phyloP scores from a whole-genome alignment of 2,888 invertebrate species.

The Dicycla oo region DNA sequence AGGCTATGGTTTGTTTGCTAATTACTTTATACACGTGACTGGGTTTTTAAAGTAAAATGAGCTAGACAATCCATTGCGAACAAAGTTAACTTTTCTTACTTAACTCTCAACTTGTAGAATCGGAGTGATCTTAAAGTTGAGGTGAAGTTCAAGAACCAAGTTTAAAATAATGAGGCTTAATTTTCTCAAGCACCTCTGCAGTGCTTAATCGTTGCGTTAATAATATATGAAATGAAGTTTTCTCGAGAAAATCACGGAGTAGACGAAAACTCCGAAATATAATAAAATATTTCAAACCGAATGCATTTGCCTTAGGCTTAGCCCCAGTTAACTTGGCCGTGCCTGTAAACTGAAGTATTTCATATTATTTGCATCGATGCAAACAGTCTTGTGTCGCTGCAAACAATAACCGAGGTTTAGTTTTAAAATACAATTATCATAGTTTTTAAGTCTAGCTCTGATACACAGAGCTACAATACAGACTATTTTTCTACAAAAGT shows the following conservation, averaged over 20 bases:
- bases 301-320: not conserved
- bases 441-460: not conserved
- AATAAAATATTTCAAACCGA: not conserved
- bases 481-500: not conserved
- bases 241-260: slow-evolving; percentile 6
- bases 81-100: not conserved
- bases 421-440: not conserved
- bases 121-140: slow-evolving; percentile 10
- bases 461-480: not conserved
- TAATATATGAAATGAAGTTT: slow-evolving; percentile 2
- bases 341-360: slow-evolving; percentile 10
- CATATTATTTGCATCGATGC: slow-evolving; percentile 25
- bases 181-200: slow-evolving; percentile 19
- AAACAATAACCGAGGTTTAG: slow-evolving; percentile 12
- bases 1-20: not conserved
- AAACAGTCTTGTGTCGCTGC: not conserved
- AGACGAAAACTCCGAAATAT: not conserved
- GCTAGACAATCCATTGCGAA: not conserved
- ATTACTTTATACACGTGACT: not conserved
- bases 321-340: slow-evolving; percentile 24
- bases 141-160: slow-evolving; percentile 32
- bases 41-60: not conserved
- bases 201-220: slow-evolving; percentile 4
- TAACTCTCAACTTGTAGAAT: not conserved
- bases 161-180: slow-evolving; percentile 39